Conservation (phyloP, 2,113 vertebrate genomes). For the Cephalophus harveyi region DNA sequence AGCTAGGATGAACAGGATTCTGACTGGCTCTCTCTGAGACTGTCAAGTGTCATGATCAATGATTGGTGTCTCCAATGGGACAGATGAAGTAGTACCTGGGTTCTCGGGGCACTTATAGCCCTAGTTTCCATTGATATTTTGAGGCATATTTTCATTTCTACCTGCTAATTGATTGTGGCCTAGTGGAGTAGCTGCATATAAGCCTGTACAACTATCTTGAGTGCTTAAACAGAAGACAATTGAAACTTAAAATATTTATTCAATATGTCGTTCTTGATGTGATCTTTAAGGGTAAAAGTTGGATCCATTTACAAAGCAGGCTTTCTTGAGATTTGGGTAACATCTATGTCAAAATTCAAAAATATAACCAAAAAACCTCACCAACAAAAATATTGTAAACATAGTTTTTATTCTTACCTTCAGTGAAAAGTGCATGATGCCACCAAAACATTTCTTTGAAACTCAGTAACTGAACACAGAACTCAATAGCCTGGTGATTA, state of each 20-base stretch:
- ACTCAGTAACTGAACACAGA: slow-evolving; percentile 31
- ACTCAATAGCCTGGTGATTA: neutral
- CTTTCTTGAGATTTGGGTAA: slow-evolving; percentile 2
- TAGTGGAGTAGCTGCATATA: neutral
- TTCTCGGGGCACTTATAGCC: neutral
- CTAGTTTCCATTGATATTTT: neutral
- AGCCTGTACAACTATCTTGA: neutral
- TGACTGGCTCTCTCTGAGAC: neutral
- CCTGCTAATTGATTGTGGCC: neutral
- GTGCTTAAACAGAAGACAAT: neutral
- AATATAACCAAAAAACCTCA: slow-evolving; percentile 39
- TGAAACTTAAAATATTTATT: neutral
- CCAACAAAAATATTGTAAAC: slow-evolving; percentile 52
- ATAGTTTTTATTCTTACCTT: slow-evolving; percentile 65
- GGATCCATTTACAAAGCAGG: neutral
- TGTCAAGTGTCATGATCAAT: too few species aligned
- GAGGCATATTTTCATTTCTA: neutral
- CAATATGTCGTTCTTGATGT: neutral
- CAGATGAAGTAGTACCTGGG: neutral
- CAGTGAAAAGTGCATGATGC: slow-evolving; percentile 41
- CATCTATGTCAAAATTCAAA: slow-evolving; percentile 22
- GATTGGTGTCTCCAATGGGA: neutral
- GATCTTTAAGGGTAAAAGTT: neutral
- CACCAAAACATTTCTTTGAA: slow-evolving; percentile 50
- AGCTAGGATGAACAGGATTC: neutral